Base-by-base conservation (phyloP, 2,113 vertebrate genomes). In the Vulpes lagopus region DNA sequence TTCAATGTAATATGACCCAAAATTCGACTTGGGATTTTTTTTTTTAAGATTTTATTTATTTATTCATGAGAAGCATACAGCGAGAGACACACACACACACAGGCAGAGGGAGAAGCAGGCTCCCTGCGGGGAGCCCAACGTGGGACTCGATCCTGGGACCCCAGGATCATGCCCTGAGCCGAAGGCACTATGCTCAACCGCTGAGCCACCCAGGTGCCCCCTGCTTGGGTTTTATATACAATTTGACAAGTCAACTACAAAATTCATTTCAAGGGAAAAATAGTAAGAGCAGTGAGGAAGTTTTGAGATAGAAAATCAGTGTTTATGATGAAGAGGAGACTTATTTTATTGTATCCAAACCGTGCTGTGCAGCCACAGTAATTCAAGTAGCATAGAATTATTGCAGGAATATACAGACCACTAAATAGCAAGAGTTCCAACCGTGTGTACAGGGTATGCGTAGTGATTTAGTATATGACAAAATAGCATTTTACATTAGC, bases 241-340 rank as follows among this genome's bases (percentile, higher is more conserved):
- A 74, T 83, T 91, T 84, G 51, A 43, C 4, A 90, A 64, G 22
- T 14, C 35, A 12, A 81, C 81, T 81, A 10, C 35, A 84, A 84
- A 80, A 49, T 88, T 81, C 9, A 93, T 93, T 38, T 91, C n/a
- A 91, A 92, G n/a, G 16, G 59, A n/a, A 73, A 97, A 89, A 62
- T 84, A 60, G 38, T 8, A 49, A 92, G 23, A 84, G 19, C 3
- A 79, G 2, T 57, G 16, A 92, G 30, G 83, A 91, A 69, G 22
- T 82, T 82, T 94, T 87, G 67, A 95, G 76, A 76, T 59, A 69
- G 57, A 89, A 96, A 83, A 62, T 89, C 25, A 92, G n/a, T n/a
- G 25, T 73, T 82, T 4, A 1, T 79, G 15, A 86, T 17, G 8
- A 25, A 11, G 20, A 92, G 19, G 16, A 73, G 78, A 64, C 11